Conservation (phyloP, 2,113 vertebrate species). For the Hippoglossus stenolepis region DNA sequence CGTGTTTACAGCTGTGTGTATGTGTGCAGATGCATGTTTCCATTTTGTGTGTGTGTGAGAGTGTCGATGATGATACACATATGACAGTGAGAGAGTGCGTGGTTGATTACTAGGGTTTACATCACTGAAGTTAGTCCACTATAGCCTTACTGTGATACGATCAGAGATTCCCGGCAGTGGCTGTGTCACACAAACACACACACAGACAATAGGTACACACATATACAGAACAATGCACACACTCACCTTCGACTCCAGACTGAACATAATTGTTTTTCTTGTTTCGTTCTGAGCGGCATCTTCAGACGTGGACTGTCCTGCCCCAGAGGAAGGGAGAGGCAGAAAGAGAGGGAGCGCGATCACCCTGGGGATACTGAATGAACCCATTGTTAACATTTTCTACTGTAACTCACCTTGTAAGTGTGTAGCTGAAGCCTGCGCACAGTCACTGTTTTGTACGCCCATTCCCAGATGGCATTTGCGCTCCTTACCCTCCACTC, state of each 20-base stretch:
- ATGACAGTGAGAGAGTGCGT: constrained; percentile 33
- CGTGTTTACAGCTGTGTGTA: constrained; percentile 24
- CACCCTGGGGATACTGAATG: constrained; percentile 2
- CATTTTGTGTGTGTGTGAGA: constrained; percentile 26
- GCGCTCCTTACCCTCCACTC: constrained; percentile 61
- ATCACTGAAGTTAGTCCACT: constrained; percentile 62
- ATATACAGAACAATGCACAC: constrained; percentile 51
- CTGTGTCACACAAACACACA: constrained; percentile 67
- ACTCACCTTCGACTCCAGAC: constrained; percentile 21
- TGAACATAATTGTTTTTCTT: constrained; percentile 37
- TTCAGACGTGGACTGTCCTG: constrained; percentile 38
- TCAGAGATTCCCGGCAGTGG: constrained; percentile 71
- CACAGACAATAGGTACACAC: constrained; percentile 24
- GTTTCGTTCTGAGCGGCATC: constrained; percentile 31
- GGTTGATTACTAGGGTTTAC: constrained; percentile 9
- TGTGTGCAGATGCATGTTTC: background rate
- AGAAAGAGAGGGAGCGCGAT: constrained; percentile 5
- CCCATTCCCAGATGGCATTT: constrained; percentile 59
- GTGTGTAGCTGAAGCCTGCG: constrained; percentile 39
- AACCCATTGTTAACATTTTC: constrained; percentile 48
- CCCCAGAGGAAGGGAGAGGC: constrained; percentile 18
- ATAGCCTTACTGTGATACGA: constrained; percentile 78
- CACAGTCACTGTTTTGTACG: constrained; percentile 60
- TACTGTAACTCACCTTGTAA: constrained; percentile 50
- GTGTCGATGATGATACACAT: constrained; percentile 28